Evolutionary conservation across 1,140 invertebrate species (phyloP).

Genomic region (Wasmannia auropunctata): DNA sequence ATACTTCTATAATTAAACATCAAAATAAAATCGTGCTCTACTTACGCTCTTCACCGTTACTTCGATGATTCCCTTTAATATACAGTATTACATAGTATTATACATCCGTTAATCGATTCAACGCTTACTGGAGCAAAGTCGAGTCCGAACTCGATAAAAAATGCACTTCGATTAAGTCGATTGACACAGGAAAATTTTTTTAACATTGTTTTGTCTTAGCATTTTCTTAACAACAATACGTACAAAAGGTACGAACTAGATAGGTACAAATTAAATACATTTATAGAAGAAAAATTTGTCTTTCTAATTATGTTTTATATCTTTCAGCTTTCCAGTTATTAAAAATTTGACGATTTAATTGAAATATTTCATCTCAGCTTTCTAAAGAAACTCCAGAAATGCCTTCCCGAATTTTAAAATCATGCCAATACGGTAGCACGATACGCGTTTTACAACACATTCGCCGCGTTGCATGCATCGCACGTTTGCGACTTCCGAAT

Average conservation of each 20-base stretch:
- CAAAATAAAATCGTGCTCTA: background rate
- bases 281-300: background rate
- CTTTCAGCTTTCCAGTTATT: background rate
- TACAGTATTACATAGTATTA: background rate
- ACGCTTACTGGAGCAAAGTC: slow-evolving; percentile 31
- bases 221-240: background rate
- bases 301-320: background rate
- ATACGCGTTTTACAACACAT: slow-evolving; percentile 31
- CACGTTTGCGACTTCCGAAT: slow-evolving; percentile 14
- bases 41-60: background rate
- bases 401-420: background rate
- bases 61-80: background rate
- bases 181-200: background rate
- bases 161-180: background rate
- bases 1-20: background rate
- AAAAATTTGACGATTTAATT: slow-evolving; percentile 3
- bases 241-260: too few species aligned
- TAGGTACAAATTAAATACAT: background rate
- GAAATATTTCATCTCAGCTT: background rate
- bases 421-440: background rate
- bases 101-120: slow-evolving; percentile 1
- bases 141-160: background rate
- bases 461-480: background rate
- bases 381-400: background rate
- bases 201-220: background rate